Conservation (phyloP, 1,140 invertebrate genomes). For the Nebria ingens region DNA sequence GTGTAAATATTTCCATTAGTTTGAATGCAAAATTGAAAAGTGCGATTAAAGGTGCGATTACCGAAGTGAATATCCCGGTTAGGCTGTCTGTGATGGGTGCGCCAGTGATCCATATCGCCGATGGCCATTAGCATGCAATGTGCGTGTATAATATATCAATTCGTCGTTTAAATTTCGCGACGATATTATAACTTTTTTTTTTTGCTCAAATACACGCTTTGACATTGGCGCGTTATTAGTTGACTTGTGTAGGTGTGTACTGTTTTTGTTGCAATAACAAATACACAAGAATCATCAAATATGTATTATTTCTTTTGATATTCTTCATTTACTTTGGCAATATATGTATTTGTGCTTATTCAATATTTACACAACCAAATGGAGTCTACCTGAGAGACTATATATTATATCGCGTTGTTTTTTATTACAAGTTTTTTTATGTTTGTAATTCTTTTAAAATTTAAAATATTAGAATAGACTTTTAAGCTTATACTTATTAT, state of each 20-base stretch:
- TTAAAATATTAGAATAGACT: neutral
- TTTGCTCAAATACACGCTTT: neutral
- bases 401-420: neutral
- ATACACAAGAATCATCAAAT: neutral
- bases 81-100: neutral
- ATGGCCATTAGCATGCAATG: neutral
- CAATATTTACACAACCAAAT: neutral
- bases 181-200: too few species aligned
- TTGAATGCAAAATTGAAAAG: too few species aligned
- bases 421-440: neutral
- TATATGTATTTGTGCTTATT: neutral
- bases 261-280: neutral
- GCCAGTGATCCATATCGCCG: neutral
- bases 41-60: too few species aligned
- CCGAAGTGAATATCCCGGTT: neutral
- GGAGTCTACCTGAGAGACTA: neutral
- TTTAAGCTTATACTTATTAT: too few species aligned
- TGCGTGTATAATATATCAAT: neutral
- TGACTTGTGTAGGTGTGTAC: too few species aligned
- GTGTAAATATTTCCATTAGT: too few species aligned
- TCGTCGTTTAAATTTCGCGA: neutral
- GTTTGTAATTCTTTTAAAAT: neutral
- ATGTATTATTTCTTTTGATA: neutral
- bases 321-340: neutral
- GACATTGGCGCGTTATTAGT: too few species aligned